These are phyloP conservation scores for Atrina japonica DNA, from an alignment of 2,888 invertebrate species.

Conservation along the genomic window DNA sequence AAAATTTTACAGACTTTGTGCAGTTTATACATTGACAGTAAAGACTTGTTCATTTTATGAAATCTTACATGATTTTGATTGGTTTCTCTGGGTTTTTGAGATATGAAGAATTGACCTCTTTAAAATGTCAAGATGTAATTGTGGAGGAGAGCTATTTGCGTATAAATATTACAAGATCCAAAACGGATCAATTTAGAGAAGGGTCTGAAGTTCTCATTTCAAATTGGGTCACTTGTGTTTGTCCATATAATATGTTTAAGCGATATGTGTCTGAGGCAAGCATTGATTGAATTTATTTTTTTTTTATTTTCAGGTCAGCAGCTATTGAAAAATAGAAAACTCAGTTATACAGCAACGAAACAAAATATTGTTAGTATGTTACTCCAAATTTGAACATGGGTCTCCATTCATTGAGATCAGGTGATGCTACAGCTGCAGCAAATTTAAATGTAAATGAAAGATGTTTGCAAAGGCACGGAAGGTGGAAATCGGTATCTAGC, in stretches of 20 bases:
- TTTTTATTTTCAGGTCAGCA: slow-evolving; percentile 17
- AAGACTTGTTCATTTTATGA: slow-evolving; percentile 16
- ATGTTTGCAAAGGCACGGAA: no score
- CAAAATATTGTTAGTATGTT: neutral
- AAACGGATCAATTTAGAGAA: slow-evolving; percentile 16
- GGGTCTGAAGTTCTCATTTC: slow-evolving; percentile 1
- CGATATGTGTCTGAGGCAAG: neutral
- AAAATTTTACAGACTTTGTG: slow-evolving; percentile 34
- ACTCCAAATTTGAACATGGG: no score
- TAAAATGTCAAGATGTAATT: slow-evolving; percentile 2
- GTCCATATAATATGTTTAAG: no score
- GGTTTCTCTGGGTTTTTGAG: no score
- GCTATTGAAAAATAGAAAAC: neutral
- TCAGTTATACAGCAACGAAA: slow-evolving; percentile 15
- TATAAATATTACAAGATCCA: slow-evolving; percentile 3
- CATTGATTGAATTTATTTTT: neutral
- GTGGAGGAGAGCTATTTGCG: neutral
- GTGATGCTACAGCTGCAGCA: neutral
- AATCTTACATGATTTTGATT: slow-evolving; percentile 18
- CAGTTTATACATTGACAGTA: slow-evolving; percentile 5
- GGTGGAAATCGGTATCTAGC: neutral
- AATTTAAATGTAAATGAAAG: no score
- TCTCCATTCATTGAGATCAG: no score
- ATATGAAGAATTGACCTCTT: neutral
- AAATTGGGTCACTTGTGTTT: neutral